Percentiles rank a stretch among this genome's conserved stretches.
phyloP scores from a whole-genome alignment of 2,888 invertebrate genomes.

The Trichogramma dendrolimi region DNA sequence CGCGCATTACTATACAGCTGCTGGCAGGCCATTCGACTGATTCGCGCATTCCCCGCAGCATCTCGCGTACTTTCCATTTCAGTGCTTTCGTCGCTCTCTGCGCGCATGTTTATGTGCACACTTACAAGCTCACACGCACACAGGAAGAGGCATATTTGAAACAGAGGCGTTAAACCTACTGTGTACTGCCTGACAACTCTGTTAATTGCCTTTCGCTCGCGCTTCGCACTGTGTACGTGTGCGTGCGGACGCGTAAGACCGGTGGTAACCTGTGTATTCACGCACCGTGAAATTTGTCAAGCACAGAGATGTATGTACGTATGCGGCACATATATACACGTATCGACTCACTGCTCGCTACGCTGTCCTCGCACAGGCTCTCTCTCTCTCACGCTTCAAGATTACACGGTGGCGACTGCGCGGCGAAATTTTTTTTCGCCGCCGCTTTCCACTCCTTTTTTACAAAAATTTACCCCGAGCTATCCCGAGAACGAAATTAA shows the following conservation, averaged over 20 bases:
- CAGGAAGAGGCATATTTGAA: constrained; percentile 32
- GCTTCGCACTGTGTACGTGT: constrained; percentile 40
- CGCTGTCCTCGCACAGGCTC: background rate
- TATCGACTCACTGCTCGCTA: too few species aligned
- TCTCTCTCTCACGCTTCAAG: background rate
- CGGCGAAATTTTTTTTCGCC: background rate
- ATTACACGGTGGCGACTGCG: too few species aligned
- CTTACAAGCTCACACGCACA: constrained; percentile 38
- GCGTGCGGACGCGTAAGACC: constrained; percentile 9
- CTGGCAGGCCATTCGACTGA: background rate
- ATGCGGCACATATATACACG: too few species aligned
- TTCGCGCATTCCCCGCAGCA: background rate
- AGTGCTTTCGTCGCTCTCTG: constrained; percentile 27
- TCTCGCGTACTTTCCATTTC: constrained; percentile 31
- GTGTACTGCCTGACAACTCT: constrained; percentile 45
- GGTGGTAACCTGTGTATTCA: constrained; percentile 7
- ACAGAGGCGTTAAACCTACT: constrained; percentile 47
- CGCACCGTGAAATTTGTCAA: constrained; percentile 35
- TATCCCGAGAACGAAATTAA: too few species aligned
- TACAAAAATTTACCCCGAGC: too few species aligned
- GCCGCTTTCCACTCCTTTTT: too few species aligned
- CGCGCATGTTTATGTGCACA: constrained; percentile 36
- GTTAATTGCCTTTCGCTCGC: constrained; percentile 46
- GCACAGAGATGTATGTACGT: constrained; percentile 20
- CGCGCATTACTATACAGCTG: constrained; percentile 15